These are phyloP conservation scores for Aricia agestis DNA, from an alignment of 1,140 invertebrate species.

Conservation along the genomic window DNA sequence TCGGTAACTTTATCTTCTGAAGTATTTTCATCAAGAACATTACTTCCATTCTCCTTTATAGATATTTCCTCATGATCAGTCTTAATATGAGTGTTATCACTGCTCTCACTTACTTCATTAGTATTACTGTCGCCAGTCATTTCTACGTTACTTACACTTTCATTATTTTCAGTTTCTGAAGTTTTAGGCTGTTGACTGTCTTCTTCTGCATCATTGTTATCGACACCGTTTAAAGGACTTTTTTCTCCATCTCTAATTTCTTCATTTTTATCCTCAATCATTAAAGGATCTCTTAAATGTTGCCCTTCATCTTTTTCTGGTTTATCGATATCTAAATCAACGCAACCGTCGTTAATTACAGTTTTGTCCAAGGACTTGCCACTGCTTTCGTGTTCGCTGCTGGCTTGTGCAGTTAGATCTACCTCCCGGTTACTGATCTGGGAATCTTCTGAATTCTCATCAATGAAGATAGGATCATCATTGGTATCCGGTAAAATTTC, in stretches of 20 bases:
- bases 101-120: background rate
- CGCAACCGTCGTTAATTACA: background rate
- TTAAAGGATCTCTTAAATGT: background rate
- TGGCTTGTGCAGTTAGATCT: constrained; percentile 51
- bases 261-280: constrained; percentile 5
- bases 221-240: background rate
- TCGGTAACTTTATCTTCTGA: background rate
- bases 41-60: background rate
- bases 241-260: constrained; percentile 1
- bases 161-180: constrained; percentile 6
- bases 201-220: constrained; percentile 9
- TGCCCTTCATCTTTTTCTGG: background rate
- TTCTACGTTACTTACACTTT: background rate
- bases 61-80: background rate
- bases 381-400: constrained; percentile 58
- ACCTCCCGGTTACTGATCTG: constrained; percentile 50
- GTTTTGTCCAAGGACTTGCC: constrained; percentile 40
- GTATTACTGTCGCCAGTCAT: background rate
- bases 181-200: background rate
- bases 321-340: constrained; percentile 6
- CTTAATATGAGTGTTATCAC: background rate
- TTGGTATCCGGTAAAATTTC: constrained; percentile 64
- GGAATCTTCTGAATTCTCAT: constrained; percentile 72
- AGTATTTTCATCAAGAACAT: too few relatives aligned
- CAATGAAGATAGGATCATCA: constrained; percentile 73